Base-by-base conservation (phyloP, 2,113 vertebrate species). In the Clinocottus analis region DNA sequence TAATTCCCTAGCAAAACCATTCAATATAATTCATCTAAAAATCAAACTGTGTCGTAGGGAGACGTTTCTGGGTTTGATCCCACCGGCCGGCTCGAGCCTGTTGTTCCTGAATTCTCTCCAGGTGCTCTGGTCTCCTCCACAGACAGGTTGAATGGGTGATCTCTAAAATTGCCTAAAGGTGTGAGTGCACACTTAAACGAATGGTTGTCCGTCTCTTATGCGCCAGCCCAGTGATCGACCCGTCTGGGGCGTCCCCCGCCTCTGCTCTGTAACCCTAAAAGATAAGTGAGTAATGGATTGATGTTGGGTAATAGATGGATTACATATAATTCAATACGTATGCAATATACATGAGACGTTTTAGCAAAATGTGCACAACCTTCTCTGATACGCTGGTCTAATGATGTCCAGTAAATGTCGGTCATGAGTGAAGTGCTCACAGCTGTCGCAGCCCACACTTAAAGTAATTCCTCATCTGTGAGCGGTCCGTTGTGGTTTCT, bases 401-500 rank as follows among this genome's bases (percentile, higher is more conserved):
- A 13, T 58, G n/a, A 64, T 29, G 25, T 17, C 29, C 27, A 49
- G 19, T 58, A 27, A 53, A 14, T 17, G 45, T 53, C n/a, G 60
- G 61, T 45, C 43, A 41, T 43, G 49, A 45, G 49, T 29, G 19
- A 67, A 61, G 23, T 8, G 13, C 11, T 3, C n/a, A 14, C 41
- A 45, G 61, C 7, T 31, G 13, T 8, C 75, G 37, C 21, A 49
- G 41, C 76, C 63, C 72, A 33, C 55, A 35, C 10, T 62, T 29
- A 6, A 25, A 51, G 41, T 73, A 17, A 29, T n/a, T 51, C 53
- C 37, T 39, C 3, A 1, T 66, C 31, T 21, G 31, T 23, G 21
- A 80, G 55, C 39, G 8, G 62, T 55, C 13, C 0, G 27, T 59
- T 77, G 29, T 65, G 64, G 79, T 84, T 64, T 31, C 43, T 33